phyloP scores from a whole-genome alignment of 1,140 invertebrate species.

The Chelonus insularis region DNA sequence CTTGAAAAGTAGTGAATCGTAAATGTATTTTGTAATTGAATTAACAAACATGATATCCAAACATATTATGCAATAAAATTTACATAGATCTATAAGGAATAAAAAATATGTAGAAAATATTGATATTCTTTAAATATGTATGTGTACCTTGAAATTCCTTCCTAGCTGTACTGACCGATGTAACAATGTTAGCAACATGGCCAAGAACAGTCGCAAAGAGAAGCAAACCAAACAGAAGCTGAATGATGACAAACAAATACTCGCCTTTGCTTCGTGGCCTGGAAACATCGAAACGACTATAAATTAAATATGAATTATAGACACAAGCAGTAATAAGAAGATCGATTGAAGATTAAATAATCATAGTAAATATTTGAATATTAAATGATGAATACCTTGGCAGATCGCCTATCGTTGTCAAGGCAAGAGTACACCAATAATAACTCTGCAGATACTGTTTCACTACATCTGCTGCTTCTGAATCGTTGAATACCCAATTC shows the following conservation, averaged over 20 bases:
- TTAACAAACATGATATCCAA: too few relatives aligned
- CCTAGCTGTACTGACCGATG: conserved; percentile 88
- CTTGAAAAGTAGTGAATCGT: too few relatives aligned
- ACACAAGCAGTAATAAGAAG: background rate
- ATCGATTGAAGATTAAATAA: background rate
- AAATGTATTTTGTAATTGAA: too few relatives aligned
- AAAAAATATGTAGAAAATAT: too few relatives aligned
- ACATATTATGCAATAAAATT: too few relatives aligned
- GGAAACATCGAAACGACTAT: conserved; percentile 27
- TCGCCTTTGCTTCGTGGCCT: conserved; percentile 85
- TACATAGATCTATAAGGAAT: too few relatives aligned
- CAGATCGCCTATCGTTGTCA: conserved; percentile 84
- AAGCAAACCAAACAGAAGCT: conserved; percentile 87
- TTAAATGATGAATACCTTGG: conserved; percentile 52
- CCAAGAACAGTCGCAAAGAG: conserved; percentile 91
- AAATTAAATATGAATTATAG: conserved; percentile 5
- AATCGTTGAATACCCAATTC: conserved; percentile 87
- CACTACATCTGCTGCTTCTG: conserved; percentile 82
- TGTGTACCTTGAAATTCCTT: conserved; percentile 94
- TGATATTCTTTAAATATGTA: background rate
- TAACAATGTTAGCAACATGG: conserved; percentile 94
- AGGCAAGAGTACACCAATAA: conserved; percentile 95
- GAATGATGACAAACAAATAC: conserved; percentile 87
- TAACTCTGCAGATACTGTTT: conserved; percentile 96
- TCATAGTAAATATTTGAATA: background rate